Percentiles rank a stretch among this genome's conserved stretches.
Evolutionary conservation across 1,140 invertebrate species (phyloP).

Genomic region (Arion vulgaris): DNA sequence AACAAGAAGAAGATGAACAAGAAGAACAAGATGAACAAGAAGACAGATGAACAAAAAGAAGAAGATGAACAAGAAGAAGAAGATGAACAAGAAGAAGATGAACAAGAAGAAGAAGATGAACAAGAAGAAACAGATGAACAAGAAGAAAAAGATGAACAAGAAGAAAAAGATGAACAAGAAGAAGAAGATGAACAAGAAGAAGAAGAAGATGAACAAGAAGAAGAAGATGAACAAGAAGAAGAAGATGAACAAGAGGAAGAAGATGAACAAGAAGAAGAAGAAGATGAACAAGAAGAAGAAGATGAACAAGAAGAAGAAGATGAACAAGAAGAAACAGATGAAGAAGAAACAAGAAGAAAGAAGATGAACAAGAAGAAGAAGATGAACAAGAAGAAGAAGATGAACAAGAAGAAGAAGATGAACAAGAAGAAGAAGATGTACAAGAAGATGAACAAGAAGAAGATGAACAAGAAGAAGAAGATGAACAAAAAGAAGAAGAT

Average conservation of each 20-base stretch:
- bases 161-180: background rate
- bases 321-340: too few relatives aligned
- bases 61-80: background rate
- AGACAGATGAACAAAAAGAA: background rate
- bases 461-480: too few relatives aligned
- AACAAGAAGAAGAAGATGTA: too few relatives aligned
- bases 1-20: slow-evolving; percentile 2
- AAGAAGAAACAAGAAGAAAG: too few relatives aligned
- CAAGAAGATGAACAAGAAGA: too few relatives aligned
- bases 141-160: background rate
- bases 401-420: too few relatives aligned
- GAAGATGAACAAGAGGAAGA: background rate
- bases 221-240: background rate
- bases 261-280: background rate
- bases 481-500: too few relatives aligned
- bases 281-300: background rate
- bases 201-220: background rate
- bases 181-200: background rate
- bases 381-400: too few relatives aligned
- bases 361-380: too few relatives aligned
- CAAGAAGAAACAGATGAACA: background rate
- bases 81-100: background rate
- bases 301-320: too few relatives aligned
- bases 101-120: background rate
- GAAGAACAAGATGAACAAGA: background rate